A percentile compares a stretch with the other conserved stretches of the same genome.
Evolutionary conservation across 1,140 invertebrate genomes (phyloP).

Genomic region (Zophobas atratus): DNA sequence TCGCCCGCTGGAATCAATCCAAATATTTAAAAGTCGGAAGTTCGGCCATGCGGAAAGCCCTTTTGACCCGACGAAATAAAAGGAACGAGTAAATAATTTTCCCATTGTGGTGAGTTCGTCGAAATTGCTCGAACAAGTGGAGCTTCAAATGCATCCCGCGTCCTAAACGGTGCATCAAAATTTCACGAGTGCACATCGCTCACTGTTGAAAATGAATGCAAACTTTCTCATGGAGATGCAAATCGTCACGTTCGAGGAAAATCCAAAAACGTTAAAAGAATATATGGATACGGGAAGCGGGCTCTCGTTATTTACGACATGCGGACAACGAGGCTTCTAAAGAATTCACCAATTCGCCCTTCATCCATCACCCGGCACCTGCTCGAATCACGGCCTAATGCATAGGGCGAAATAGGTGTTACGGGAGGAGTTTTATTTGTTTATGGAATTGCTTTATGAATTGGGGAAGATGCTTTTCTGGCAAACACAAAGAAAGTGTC

Average conservation of each 20-base stretch:
- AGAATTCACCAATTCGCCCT: constrained; percentile 2
- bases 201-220: constrained; percentile 30
- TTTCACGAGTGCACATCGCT: constrained; percentile 29
- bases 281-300: constrained; percentile 16
- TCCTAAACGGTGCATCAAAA: constrained; percentile 28
- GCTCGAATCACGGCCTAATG: constrained; percentile 7
- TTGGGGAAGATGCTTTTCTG: no score
- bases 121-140: constrained; percentile 15
- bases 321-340: neutral
- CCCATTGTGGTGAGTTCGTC: neutral
- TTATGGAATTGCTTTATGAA: no score
- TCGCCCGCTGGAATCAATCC: constrained; percentile 7
- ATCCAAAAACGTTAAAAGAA: constrained; percentile 38
- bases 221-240: constrained; percentile 37
- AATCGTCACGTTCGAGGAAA: constrained; percentile 34
- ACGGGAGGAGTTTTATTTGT: neutral
- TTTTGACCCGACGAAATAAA: constrained; percentile 17
- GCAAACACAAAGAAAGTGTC: no score
- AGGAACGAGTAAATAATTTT: constrained; percentile 25
- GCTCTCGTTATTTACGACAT: constrained; percentile 9
- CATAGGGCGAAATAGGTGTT: neutral
- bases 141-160: constrained; percentile 28
- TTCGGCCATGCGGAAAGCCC: constrained; percentile 14
- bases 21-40: constrained; percentile 21
- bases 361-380: constrained; percentile 22